These are phyloP conservation scores for Ictalurus punctatus DNA, from an alignment of 2,113 vertebrate genomes.

Conservation along the genomic window DNA sequence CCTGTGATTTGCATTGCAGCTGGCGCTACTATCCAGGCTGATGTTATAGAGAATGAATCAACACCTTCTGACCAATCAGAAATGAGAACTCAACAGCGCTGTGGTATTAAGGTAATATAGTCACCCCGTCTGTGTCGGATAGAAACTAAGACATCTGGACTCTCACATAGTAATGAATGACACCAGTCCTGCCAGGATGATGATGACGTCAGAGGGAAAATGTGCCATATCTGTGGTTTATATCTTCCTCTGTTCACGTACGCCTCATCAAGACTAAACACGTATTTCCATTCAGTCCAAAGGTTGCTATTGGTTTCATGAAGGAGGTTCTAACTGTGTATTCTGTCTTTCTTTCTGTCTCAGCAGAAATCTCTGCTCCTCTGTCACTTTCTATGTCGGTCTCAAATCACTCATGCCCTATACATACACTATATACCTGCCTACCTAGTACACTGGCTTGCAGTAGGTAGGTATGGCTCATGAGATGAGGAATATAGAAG, in stretches of 20 bases:
- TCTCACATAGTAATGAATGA: background rate
- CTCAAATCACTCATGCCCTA: background rate
- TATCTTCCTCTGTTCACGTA: background rate
- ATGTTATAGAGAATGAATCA: background rate
- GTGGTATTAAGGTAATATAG: background rate
- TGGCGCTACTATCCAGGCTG: background rate
- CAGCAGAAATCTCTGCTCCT: background rate
- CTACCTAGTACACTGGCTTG: background rate
- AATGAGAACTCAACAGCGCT: background rate
- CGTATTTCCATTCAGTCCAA: background rate
- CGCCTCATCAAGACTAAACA: conserved; percentile 1
- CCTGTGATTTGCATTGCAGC: background rate
- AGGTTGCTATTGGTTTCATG: background rate
- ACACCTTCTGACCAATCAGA: background rate
- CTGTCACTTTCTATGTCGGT: background rate
- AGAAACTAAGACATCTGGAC: background rate
- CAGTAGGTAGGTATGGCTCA: background rate
- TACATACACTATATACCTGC: background rate
- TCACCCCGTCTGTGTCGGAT: background rate
- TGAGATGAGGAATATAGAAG: background rate
- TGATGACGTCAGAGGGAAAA: background rate
- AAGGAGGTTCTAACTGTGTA: background rate
- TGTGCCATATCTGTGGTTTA: conserved; percentile 4
- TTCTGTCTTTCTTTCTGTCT: background rate
- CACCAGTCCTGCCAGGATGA: background rate